Evolutionary conservation across 2,888 invertebrate genomes (phyloP).

Genomic region (Artemia sinica): DNA sequence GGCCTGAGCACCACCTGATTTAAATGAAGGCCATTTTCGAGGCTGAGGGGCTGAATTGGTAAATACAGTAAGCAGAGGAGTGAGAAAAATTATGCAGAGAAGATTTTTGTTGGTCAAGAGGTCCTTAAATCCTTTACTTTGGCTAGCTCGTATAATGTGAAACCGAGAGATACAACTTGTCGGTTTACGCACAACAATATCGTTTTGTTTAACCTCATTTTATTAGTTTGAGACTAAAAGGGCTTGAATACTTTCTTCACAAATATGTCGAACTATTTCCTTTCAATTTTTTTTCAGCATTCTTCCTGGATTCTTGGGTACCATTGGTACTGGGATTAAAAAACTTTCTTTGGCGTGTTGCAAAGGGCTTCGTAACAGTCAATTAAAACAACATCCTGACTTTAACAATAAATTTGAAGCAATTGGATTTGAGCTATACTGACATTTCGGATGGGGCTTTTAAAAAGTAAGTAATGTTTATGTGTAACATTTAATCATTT

Average conservation of each 20-base stretch:
- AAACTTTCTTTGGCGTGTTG: conserved; percentile 18
- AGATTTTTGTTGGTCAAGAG: no score
- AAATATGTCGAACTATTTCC: background rate
- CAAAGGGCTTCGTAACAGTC: conserved; percentile 14
- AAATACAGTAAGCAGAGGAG: no score
- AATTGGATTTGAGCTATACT: conserved; percentile 22
- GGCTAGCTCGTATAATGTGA: no score
- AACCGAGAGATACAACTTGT: no score
- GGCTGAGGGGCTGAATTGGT: no score
- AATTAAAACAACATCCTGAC: conserved; percentile 22
- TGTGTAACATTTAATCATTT: no score
- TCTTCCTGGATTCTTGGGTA: background rate
- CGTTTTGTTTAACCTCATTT: no score
- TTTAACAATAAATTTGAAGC: conserved; percentile 21
- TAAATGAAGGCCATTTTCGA: no score
- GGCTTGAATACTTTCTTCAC: background rate
- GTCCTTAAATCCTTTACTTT: no score
- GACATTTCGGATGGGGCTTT: conserved; percentile 19
- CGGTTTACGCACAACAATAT: no score
- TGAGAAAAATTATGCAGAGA: no score
- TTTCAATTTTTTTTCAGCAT: conserved; percentile 16
- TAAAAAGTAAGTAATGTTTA: conserved; percentile 15
- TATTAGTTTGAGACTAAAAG: background rate
- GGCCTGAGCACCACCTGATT: no score
- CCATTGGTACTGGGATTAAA: conserved; percentile 19